Evolutionary conservation across 2,113 vertebrate genomes (phyloP).

Genomic region (Petaurus breviceps): DNA sequence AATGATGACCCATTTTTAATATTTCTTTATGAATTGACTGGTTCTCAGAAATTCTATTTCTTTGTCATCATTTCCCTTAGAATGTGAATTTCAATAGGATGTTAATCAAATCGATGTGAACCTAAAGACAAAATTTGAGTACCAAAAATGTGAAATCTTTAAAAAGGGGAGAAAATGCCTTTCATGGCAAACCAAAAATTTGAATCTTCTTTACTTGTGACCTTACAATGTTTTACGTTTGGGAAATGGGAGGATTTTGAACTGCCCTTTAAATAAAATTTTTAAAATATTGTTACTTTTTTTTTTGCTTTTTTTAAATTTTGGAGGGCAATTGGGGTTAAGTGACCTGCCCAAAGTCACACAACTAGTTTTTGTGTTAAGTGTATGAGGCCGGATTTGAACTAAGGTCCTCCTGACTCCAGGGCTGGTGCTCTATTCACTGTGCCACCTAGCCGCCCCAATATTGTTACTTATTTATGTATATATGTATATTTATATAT

Average conservation of each 20-base stretch:
- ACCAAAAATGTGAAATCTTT: constrained; percentile 21
- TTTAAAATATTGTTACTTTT: constrained; percentile 28
- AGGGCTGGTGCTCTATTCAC: too few species aligned
- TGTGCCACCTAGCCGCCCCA: too few species aligned
- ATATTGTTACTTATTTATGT: too few species aligned
- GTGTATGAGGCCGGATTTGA: too few species aligned
- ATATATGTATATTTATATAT: too few species aligned
- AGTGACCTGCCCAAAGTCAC: too few species aligned
- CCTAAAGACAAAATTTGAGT: constrained; percentile 29
- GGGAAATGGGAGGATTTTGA: constrained; percentile 24
- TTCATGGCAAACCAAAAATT: constrained; percentile 4
- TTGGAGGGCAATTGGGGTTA: too few species aligned
- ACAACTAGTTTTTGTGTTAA: too few species aligned
- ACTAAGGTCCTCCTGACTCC: too few species aligned
- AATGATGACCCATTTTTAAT: constrained; percentile 16
- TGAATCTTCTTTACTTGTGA: constrained; percentile 40
- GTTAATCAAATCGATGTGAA: not conserved
- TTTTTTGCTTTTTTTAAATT: too few species aligned
- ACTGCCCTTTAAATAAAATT: not conserved
- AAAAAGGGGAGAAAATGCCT: not conserved
- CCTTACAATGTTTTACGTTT: not conserved
- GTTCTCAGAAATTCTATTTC: not conserved
- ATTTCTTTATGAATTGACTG: constrained; percentile 10
- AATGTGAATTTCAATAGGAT: not conserved
- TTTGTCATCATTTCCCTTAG: not conserved